Base-by-base conservation (phyloP, 2,888 invertebrate species). In the Creontiades dilutus region DNA sequence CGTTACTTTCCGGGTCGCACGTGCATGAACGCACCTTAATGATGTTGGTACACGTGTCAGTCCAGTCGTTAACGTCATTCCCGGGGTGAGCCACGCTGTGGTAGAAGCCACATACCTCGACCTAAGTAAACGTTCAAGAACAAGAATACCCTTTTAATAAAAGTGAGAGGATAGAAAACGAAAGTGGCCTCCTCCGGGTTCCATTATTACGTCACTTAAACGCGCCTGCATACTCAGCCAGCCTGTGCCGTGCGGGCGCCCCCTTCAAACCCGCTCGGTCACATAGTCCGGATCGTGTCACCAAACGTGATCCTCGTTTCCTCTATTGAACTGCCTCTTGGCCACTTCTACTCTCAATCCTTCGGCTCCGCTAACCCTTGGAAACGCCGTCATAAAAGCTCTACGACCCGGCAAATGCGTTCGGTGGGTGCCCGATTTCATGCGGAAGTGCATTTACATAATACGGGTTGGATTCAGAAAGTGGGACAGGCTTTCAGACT, bases 81-180 rank as follows among this genome's bases (percentile, higher is more conserved):
- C 37, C 2, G 3, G 37, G 2, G 37, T 37, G 3, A 7, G 2
- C 37, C 37, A 2, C 37, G 37, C 7, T 37, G 37, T 7, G 19
- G 28, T 16, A 1, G n/a, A 19, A 75, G 52, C 27, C 68, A 13
- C 68, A 68, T 68, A 27, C 68, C 23, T 68, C 23, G 12, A 1
- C 16, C 16, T 47, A 46, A 47, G 37, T 46, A 78, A 78, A 47
- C 16, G 78, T 19, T 47, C 46, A 46, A 19, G 76, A 76, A 76
- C 76, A 76, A 76, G 76, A 76, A 76, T 76, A 76, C 76, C 28
- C 78, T 78, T 46, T 78, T 78, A 78, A 78, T 78, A 78, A 78
- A 78, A 78, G 78, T 46, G 78, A 78, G 78, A 78, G 78, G 78
- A 78, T 37, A 46, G 78, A 78, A 78, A 78, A 78, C 37, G 78